These are phyloP conservation scores for Melinopterus prodromus DNA, from an alignment of 2,888 invertebrate genomes.

Conservation along the genomic window DNA sequence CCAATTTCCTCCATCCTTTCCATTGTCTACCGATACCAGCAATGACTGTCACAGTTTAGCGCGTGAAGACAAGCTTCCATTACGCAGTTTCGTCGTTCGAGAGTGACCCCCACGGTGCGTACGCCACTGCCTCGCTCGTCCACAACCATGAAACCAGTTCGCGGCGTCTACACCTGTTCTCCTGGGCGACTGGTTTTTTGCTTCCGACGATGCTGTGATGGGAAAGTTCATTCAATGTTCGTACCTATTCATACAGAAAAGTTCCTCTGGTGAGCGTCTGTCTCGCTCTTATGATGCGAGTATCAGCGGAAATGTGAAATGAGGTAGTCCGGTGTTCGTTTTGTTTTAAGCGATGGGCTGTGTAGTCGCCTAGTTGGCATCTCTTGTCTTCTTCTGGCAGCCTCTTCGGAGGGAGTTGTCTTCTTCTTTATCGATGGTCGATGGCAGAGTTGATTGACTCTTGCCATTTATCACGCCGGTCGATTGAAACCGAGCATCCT, in stretches of 20 bases:
- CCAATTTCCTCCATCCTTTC: not conserved
- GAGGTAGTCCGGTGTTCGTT: conserved; percentile 13
- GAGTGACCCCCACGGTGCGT: not conserved
- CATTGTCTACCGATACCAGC: not conserved
- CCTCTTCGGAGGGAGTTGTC: not conserved
- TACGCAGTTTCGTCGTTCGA: not conserved
- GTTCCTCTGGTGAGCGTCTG: conserved; percentile 15
- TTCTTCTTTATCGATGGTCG: not conserved
- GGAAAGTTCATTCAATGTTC: conserved; percentile 54
- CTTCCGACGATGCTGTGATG: conserved; percentile 46
- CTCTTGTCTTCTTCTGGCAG: not conserved
- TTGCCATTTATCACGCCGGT: conserved; percentile 19
- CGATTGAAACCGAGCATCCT: conserved; percentile 8
- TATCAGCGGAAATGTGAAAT: conserved; percentile 26
- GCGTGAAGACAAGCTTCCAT: not conserved
- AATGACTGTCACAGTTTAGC: not conserved
- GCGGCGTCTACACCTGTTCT: conserved; percentile 52
- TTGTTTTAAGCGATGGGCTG: conserved; percentile 12
- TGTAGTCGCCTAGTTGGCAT: not conserved
- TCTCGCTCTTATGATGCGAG: not conserved
- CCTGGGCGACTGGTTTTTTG: conserved; percentile 49
- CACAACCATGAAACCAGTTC: conserved; percentile 43
- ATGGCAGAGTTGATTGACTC: conserved; percentile 21
- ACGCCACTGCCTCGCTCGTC: conserved; percentile 44
- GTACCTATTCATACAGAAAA: conserved; percentile 46